Evolutionary conservation across 1,140 invertebrate species (phyloP).

Genomic region (Teleogryllus occipitalis): DNA sequence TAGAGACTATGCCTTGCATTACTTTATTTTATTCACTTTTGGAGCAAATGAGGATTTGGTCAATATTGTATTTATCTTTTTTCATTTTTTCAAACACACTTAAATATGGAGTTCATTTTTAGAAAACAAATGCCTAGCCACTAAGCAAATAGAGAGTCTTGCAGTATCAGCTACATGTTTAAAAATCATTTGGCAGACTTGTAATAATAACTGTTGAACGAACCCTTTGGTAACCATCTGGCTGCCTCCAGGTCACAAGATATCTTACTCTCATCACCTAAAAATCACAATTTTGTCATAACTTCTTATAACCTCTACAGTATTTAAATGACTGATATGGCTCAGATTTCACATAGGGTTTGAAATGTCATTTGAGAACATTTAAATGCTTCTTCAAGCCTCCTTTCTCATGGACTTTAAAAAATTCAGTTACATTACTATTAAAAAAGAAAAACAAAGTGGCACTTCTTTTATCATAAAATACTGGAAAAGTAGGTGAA

Average conservation of each 20-base stretch:
- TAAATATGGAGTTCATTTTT: background rate
- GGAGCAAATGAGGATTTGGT: slow-evolving; percentile 15
- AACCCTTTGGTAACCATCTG: background rate
- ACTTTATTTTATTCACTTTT: slow-evolving; percentile 7
- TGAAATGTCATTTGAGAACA: slow-evolving; percentile 15
- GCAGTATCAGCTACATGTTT: background rate
- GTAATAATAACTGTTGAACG: background rate
- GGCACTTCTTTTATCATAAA: slow-evolving; percentile 23
- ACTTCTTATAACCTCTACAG: slow-evolving; percentile 14
- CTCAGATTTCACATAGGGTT: slow-evolving; percentile 10
- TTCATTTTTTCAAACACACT: background rate
- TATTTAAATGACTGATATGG: slow-evolving; percentile 21
- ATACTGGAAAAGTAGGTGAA: slow-evolving; percentile 21
- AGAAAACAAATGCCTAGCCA: slow-evolving; percentile 9
- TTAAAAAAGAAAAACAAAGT: slow-evolving; percentile 13
- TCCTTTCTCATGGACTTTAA: background rate
- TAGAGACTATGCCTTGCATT: background rate
- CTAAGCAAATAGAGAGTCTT: slow-evolving; percentile 17
- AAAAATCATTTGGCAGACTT: slow-evolving; percentile 1
- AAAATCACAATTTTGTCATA: slow-evolving; percentile 10
- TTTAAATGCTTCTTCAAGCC: background rate
- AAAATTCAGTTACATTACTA: background rate
- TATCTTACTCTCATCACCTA: background rate
- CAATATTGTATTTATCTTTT: slow-evolving; percentile 9
- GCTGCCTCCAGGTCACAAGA: background rate